phyloP scores from a whole-genome alignment of 2,113 vertebrate genomes.

The Prolemur simus region DNA sequence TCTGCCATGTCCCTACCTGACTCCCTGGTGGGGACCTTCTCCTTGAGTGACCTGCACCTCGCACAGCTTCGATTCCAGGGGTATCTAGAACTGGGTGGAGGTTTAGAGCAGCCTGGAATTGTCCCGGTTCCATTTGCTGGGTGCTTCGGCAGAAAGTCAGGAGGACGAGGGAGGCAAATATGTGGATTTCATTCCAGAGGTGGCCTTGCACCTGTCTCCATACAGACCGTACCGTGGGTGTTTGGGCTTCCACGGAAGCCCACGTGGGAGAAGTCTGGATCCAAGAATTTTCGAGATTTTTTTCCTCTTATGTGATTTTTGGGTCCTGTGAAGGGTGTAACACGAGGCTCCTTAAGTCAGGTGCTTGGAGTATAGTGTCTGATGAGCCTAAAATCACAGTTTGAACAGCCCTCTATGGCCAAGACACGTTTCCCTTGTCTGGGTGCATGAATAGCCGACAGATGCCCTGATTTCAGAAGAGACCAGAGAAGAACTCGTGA shows the following conservation, averaged over 20 bases:
- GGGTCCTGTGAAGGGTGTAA: neutral
- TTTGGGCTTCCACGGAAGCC: neutral
- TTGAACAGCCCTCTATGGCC: accelerated
- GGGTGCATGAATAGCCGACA: accelerated
- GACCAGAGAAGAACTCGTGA: neutral
- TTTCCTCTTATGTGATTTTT: neutral
- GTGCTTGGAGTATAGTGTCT: neutral
- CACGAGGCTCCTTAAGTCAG: accelerated
- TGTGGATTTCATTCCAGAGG: neutral
- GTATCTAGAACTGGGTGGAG: neutral
- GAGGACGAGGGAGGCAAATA: neutral
- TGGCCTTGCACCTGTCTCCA: neutral
- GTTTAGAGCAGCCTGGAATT: neutral
- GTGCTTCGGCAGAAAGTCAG: neutral
- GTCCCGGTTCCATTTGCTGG: neutral
- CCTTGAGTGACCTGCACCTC: neutral
- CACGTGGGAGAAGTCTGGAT: too few relatives aligned
- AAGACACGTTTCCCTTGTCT: neutral
- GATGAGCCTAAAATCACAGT: neutral
- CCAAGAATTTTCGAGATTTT: neutral
- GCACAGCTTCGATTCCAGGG: neutral
- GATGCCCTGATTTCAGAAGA: neutral
- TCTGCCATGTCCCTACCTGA: neutral
- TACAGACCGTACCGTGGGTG: accelerated
- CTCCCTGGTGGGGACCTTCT: neutral